A percentile compares a stretch with the other conserved stretches of the same genome.
Conservation (phyloP, 2,888 invertebrate species). For the Apomyelois bistriatella region DNA sequence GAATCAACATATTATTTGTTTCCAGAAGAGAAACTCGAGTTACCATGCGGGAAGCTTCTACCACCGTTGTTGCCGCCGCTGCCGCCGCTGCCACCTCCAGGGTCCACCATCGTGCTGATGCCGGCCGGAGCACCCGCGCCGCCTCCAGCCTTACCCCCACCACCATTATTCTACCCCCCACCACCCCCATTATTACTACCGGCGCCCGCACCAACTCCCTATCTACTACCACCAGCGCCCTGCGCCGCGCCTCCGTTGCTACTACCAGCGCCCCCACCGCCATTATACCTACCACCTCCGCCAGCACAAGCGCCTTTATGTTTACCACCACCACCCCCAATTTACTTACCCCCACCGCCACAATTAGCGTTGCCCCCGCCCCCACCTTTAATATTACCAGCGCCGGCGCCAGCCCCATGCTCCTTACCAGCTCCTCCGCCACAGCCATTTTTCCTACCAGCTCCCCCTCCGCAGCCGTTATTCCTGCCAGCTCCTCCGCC, state of each 20-base stretch:
- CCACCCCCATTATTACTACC: slow-evolving; percentile 23
- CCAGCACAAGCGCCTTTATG: slow-evolving; percentile 20
- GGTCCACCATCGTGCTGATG: slow-evolving; percentile 50
- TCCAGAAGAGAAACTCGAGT: slow-evolving; percentile 30
- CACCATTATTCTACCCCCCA: slow-evolving; percentile 17
- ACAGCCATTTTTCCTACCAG: slow-evolving; percentile 19
- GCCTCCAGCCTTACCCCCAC: slow-evolving; percentile 24
- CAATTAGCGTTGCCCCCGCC: no score
- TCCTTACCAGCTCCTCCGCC: slow-evolving; percentile 23
- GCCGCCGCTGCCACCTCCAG: slow-evolving; percentile 25
- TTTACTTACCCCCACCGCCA: slow-evolving; percentile 3
- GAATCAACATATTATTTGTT: background rate
- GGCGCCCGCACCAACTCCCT: slow-evolving; percentile 32
- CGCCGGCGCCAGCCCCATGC: slow-evolving; percentile 20
- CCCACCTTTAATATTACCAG: slow-evolving; percentile 17
- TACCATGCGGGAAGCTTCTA: slow-evolving; percentile 29
- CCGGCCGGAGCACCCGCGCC: slow-evolving; percentile 48
- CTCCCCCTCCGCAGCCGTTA: slow-evolving; percentile 22
- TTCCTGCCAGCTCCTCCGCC: slow-evolving; percentile 32
- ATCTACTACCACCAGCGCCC: slow-evolving; percentile 17
- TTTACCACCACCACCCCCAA: slow-evolving; percentile 31
- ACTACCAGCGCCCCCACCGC: slow-evolving; percentile 22
- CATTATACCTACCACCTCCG: slow-evolving; percentile 19
- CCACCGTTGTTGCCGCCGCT: slow-evolving; percentile 35
- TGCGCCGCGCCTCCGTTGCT: no score